Base-by-base conservation (phyloP, 2,888 invertebrate species). In the Sylvicola fuscatus region DNA sequence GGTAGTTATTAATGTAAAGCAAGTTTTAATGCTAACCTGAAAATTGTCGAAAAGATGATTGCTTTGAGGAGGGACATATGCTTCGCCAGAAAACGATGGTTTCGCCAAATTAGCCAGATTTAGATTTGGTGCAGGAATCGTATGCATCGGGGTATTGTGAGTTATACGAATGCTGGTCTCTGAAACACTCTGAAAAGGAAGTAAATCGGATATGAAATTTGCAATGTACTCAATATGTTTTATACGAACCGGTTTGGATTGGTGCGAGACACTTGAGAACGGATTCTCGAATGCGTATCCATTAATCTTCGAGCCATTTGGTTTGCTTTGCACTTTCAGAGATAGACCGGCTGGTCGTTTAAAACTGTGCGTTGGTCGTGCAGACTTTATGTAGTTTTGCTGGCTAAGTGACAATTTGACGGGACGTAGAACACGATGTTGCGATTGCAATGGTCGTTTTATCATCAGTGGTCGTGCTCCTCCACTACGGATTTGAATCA, bases 81-180 rank as follows among this genome's bases (percentile, higher is more conserved):
- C 8, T 4, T 21, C 21, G 21, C 4, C 4, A 6, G 21, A 21
- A 21, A 21, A 21, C 21, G 21, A 21, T 7, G 29, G 29, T 13
- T 29, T 29, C 4, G n/a, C 30, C 32, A 11, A 21, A 21, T 21
- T 21, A 21, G n/a, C n/a, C n/a, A n/a, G n/a, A n/a, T 17, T 46
- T 29, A 84, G 62, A 61, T 83, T 82, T 7, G 84, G 84, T 15
- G 84, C 83, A 49, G 82, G 82, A 43, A 84, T 81, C 8, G 83
- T 82, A 56, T 82, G 82, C 50, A 84, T 83, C 2, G 82, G 82
- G 45, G 79, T 80, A 50, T 69, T 66, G 82, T 34, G 14, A 5
- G 69, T 84, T 87, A 64, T 87, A 4, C 12, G 30, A 30, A 30
- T 12, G 11, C 30, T 21, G 8, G 21, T 21, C 21, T 21, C 21